Evolutionary conservation across 2,888 invertebrate genomes (phyloP), one percentile per base, ranked within the genome.

Genomic region (Andrena hattorfiana): DNA sequence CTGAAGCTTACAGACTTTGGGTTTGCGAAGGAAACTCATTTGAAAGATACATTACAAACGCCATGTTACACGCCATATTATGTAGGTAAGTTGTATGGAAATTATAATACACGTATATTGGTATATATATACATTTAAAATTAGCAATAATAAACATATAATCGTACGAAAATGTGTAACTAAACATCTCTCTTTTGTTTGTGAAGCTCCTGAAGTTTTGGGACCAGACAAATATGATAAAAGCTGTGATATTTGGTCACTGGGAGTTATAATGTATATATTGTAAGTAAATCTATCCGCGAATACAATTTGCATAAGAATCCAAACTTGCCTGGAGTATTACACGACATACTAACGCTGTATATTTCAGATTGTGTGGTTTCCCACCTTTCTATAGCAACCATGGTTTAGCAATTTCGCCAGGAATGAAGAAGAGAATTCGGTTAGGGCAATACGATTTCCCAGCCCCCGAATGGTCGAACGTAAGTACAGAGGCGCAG

Each of bases 11-110:
- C 99, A 1, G 99, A 99, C 95, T 99, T 99, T 94, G 99, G 99
- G 8, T 99, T 99, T 95, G 99, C 99, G 16, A 99, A 99, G 94
- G 98, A 99, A 94, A 98, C 98, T 0, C 95, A 96, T 49, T 95
- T 96, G 23, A 97, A 97, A 72, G 98, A 98, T 90, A 98, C 98
- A 0, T 94, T 99, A 75, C 98, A 99, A 94, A 99, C 99, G 0
- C 99, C 99, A 0, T 99, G 99, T 93, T 99, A 99, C 92, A 99
- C 99, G 10, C 99, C 99, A 0, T 99, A 99, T 94, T 99, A 99
- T 95, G 99, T 99, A 90, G 99, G 97, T 97, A 94, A 94, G 96
- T 56, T 54, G 4, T 28, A 13, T 28, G 20, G 8, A 8, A 63
- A n/a, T 23, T 28, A 35, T 13, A 2, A 94, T 77, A 23, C 6